Evolutionary conservation across 2,888 invertebrate species (phyloP).

Genomic region (Cistogaster globosa): DNA sequence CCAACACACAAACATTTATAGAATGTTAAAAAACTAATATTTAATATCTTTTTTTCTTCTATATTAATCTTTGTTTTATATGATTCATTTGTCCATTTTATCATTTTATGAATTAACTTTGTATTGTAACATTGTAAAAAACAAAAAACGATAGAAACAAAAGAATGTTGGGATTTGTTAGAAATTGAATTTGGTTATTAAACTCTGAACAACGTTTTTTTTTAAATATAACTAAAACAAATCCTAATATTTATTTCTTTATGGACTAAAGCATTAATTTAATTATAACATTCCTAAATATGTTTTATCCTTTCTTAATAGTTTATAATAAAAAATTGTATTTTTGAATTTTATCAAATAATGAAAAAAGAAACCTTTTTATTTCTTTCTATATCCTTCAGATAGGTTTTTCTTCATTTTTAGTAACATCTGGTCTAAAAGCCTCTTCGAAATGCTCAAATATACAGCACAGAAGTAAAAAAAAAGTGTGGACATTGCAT

Average conservation of each 20-base stretch:
- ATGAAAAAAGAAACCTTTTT: slow-evolving; percentile 6
- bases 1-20: too few relatives aligned
- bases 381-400: background rate
- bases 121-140: background rate
- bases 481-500: too few relatives aligned
- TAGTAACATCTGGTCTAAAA: too few relatives aligned
- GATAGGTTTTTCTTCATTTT: too few relatives aligned
- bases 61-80: slow-evolving; percentile 6
- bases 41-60: slow-evolving; percentile 1
- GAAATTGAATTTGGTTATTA: slow-evolving; percentile 36
- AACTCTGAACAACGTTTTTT: background rate
- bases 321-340: slow-evolving; percentile 43
- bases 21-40: background rate
- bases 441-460: too few relatives aligned
- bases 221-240: background rate
- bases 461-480: too few relatives aligned
- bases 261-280: slow-evolving; percentile 9
- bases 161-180: slow-evolving; percentile 37
- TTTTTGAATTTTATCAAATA: slow-evolving; percentile 53
- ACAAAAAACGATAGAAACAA: slow-evolving; percentile 8
- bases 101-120: slow-evolving; percentile 28
- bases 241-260: slow-evolving; percentile 39
- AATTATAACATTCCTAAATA: slow-evolving; percentile 28
- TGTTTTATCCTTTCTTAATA: background rate
- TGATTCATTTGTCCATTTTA: slow-evolving; percentile 8